These are phyloP conservation scores for Pachydiplax longipennis DNA, from an alignment of 2,888 invertebrate species.

Conservation along the genomic window DNA sequence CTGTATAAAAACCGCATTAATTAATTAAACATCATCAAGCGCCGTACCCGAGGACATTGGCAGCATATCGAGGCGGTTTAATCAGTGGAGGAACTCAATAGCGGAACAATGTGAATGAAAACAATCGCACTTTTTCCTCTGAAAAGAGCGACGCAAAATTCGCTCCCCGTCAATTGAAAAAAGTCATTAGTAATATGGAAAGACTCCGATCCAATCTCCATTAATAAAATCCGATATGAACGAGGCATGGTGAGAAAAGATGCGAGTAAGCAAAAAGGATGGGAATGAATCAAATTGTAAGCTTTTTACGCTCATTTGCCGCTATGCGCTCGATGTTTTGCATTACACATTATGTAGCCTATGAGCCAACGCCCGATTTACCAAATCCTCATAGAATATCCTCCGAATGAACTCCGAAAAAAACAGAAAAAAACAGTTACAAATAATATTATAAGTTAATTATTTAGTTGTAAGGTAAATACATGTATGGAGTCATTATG, in stretches of 20 bases:
- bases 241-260: neutral
- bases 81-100: neutral
- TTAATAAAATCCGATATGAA: neutral
- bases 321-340: too few relatives aligned
- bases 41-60: too few relatives aligned
- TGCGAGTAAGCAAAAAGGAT: neutral
- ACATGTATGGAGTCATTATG: too few relatives aligned
- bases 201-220: neutral
- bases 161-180: conserved; percentile 12
- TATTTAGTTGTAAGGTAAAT: too few relatives aligned
- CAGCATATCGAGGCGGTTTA: neutral
- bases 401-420: too few relatives aligned
- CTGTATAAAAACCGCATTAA: neutral
- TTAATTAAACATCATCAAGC: neutral
- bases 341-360: too few relatives aligned
- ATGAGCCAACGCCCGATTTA: too few relatives aligned
- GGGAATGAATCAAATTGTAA: neutral
- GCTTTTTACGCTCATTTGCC: too few relatives aligned
- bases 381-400: too few relatives aligned
- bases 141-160: neutral
- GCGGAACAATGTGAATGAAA: neutral
- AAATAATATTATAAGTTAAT: too few relatives aligned
- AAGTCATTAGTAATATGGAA: conserved; percentile 20
- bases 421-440: too few relatives aligned
- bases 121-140: conserved; percentile 7